These are phyloP conservation scores for Channa maculata DNA, from an alignment of 2,113 vertebrate genomes.

Conservation along the genomic window DNA sequence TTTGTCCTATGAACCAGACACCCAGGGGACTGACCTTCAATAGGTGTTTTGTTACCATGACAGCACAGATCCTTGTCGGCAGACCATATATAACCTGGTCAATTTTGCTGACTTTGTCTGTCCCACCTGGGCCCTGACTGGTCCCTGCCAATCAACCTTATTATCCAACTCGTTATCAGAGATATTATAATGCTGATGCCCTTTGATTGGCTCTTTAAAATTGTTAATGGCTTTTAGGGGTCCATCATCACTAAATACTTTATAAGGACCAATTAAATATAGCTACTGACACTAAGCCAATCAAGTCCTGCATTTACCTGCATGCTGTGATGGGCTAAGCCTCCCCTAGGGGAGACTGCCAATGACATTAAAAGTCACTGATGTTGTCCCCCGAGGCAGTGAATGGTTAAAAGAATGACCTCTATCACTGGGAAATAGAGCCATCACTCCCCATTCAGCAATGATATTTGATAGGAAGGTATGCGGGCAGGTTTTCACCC, in stretches of 20 bases:
- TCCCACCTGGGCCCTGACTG: constrained; percentile 12
- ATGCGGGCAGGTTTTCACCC: constrained; percentile 21
- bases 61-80: constrained; percentile 30
- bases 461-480: constrained; percentile 21
- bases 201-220: constrained; percentile 55
- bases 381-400: constrained; percentile 24
- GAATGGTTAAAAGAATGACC: constrained; percentile 34
- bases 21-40: constrained; percentile 30
- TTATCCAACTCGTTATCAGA: constrained; percentile 56
- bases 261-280: constrained; percentile 61
- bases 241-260: constrained; percentile 52
- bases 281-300: constrained; percentile 51
- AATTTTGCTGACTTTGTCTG: not conserved
- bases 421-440: constrained; percentile 13
- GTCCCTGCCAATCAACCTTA: constrained; percentile 53
- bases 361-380: constrained; percentile 46
- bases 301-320: constrained; percentile 51
- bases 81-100: constrained; percentile 4
- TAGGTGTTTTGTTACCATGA: constrained; percentile 30
- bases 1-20: constrained; percentile 23
- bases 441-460: constrained; percentile 12
- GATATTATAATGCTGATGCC: constrained; percentile 46
- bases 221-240: constrained; percentile 34
- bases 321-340: constrained; percentile 34
- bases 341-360: constrained; percentile 20